Evolutionary conservation across 2,113 vertebrate genomes (phyloP).

Genomic region (Eurystomus gularis): DNA sequence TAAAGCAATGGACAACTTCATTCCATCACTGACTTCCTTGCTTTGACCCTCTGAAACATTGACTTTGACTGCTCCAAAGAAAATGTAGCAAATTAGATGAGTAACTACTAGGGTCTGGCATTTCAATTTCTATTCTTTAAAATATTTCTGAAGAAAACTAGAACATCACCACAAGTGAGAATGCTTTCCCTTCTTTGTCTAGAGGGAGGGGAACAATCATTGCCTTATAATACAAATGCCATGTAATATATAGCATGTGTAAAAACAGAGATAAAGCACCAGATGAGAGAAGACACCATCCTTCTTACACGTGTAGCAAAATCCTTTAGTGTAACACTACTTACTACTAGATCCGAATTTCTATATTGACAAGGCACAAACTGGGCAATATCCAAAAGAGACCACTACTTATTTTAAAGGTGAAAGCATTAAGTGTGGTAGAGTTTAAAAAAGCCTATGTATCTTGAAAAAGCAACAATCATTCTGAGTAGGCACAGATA

Average conservation of each 20-base stretch:
- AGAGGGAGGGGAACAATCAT: not conserved
- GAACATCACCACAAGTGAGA: not conserved
- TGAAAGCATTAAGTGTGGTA: not conserved
- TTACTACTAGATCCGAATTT: not conserved
- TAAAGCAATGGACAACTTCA: not conserved
- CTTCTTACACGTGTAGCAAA: not conserved
- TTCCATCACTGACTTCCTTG: not conserved
- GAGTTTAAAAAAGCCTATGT: not conserved
- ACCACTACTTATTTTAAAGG: not conserved
- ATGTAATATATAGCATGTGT: not conserved
- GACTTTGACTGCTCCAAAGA: not conserved
- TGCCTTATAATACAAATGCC: not conserved
- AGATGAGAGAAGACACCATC: not conserved
- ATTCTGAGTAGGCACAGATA: not conserved
- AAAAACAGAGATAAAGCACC: not conserved
- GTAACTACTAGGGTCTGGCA: not conserved
- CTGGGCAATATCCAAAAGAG: not conserved
- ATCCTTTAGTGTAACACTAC: not conserved
- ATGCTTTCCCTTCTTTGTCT: not conserved
- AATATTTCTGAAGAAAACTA: not conserved
- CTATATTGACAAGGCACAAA: not conserved
- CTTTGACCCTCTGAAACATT: not conserved
- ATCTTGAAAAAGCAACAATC: constrained; percentile 14
- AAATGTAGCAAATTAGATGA: not conserved
- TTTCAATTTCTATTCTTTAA: not conserved